Conservation (phyloP, 92 coral and sea anemone species). For the Paramuricea clavata region DNA sequence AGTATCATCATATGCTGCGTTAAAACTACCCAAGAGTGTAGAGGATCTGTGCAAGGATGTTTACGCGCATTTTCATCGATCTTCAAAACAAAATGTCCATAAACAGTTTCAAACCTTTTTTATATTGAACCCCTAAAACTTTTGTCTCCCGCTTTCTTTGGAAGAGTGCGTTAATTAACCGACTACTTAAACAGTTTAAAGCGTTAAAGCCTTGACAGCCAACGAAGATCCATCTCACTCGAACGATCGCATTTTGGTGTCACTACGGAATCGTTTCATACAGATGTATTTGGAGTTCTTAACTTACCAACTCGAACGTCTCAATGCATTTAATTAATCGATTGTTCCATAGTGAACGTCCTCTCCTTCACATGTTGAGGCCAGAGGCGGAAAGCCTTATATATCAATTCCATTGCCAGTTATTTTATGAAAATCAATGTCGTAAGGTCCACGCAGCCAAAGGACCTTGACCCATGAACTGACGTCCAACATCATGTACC, state of each 20-base stretch:
- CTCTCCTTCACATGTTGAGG: conserved; percentile 58
- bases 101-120: conserved; percentile 62
- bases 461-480: no score
- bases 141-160: conserved; percentile 66
- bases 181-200: conserved; percentile 41
- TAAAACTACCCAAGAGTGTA: conserved; percentile 24
- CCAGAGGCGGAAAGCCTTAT: conserved; percentile 19
- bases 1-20: conserved; percentile 17
- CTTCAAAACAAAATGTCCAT: conserved; percentile 65
- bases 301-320: conserved; percentile 60
- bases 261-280: conserved; percentile 61
- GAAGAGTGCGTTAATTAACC: conserved; percentile 68
- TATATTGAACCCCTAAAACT: conserved; percentile 58
- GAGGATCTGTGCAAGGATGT: conserved; percentile 47
- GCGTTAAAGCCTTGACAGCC: no score
- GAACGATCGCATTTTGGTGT: conserved; percentile 45
- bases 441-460: no score
- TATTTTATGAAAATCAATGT: no score
- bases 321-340: conserved; percentile 64
- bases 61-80: conserved; percentile 61
- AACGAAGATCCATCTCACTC: conserved; percentile 63
- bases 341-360: conserved; percentile 62
- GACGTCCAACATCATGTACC: conserved; percentile 19
- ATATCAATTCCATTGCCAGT: conserved; percentile 1
- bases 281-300: conserved; percentile 66